Base-by-base conservation (phyloP, 2,888 invertebrate genomes). In the Drosophila planitibia region DNA sequence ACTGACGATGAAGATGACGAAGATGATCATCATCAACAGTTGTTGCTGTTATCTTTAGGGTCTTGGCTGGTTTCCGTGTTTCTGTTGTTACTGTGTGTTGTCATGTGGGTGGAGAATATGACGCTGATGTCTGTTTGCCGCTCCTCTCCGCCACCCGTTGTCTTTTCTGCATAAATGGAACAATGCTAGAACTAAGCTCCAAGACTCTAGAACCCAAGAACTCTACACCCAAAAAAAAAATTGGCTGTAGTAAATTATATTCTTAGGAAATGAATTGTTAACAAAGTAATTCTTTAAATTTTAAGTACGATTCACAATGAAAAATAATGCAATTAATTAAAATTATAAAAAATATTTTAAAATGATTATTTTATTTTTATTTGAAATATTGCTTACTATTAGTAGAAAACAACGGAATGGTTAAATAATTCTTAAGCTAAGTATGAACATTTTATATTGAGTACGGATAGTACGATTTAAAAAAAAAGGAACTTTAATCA, bases 21-120 rank as follows among this genome's bases (percentile, higher is more conserved):
- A 33, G 60, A 74, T 63, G 75, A 64, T 49, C 62, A 64, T 58
- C 53, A 72, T 58, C 63, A 59, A 79, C 70, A 32, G 52, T 25
- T 61, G 59, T 47, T 49, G 51, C 52, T 70, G 70, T 37, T 57
- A 74, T 63, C 65, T 60, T 37, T 57, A 58, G 61, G 72, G 58
- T 69, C 71, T 69, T 60, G 30, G 25, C 61, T 61, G 64, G 64
- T 80, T 68, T 67, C 66, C 64, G 69, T 79, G 75, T 70, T 72
- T 74, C 32, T 58, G 41, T 58, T 58, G 54, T 64, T 53, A 30
- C 58, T 71, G 62, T 55, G 64, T 70, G 64, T 58, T 76, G 76
- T 79, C 78, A 76, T 76, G 88, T 88, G 87, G 88, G 88, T 82
- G 88, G 84, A 79, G 87, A 88, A 85, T 88, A 83, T 90, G 86